These are phyloP conservation scores for Catharus minimus DNA, from an alignment of 2,113 vertebrate genomes.

Conservation along the genomic window DNA sequence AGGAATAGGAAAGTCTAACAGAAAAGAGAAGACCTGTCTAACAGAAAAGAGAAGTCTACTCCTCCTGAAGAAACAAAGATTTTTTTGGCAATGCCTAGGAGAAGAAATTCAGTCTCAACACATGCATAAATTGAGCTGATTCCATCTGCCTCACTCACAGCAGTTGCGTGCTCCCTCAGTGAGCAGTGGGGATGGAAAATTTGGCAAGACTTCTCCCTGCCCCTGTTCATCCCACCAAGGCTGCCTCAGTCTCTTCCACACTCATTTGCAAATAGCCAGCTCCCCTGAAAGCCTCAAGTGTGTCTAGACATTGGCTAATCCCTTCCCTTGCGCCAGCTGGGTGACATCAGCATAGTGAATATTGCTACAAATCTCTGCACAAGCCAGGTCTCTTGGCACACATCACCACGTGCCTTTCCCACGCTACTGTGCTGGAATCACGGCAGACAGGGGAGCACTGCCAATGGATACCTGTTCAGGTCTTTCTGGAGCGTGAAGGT, in stretches of 20 bases:
- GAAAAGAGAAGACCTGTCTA: not conserved
- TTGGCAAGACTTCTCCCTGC: not conserved
- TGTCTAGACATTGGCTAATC: slow-evolving; percentile 47
- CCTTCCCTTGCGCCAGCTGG: not conserved
- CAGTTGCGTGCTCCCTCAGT: rapidly evolving
- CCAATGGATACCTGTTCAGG: not conserved
- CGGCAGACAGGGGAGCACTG: not conserved
- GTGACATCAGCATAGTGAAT: slow-evolving; percentile 36
- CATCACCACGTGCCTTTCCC: rapidly evolving
- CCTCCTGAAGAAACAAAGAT: not conserved
- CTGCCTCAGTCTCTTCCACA: not conserved
- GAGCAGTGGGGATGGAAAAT: not conserved
- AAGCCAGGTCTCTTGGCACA: not conserved
- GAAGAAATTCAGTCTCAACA: not conserved
- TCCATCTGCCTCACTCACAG: not conserved
- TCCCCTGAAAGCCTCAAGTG: not conserved
- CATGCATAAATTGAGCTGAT: not conserved
- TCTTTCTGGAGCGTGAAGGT: not conserved
- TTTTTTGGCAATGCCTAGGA: not conserved
- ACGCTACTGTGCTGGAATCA: not conserved
- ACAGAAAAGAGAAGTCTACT: not conserved
- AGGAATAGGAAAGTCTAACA: not conserved
- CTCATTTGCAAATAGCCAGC: slow-evolving; percentile 17
- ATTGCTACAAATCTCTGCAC: not conserved
- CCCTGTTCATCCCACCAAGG: not conserved